Evolutionary conservation across 2,888 invertebrate species (phyloP).

Genomic region (Margaritifera margaritifera): DNA sequence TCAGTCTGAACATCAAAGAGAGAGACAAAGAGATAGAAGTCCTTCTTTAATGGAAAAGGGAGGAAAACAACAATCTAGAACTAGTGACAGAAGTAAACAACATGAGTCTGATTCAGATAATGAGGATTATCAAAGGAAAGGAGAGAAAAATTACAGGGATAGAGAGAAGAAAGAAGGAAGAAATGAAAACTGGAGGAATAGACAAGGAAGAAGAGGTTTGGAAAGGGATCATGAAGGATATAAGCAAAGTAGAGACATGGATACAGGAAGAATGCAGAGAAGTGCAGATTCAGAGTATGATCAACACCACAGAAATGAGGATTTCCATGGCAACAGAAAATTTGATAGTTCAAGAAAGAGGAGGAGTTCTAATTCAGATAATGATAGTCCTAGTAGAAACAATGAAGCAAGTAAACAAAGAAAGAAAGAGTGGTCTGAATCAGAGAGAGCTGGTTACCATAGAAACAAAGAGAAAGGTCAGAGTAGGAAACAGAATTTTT

Average conservation of each 20-base stretch:
- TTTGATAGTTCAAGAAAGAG: too few species aligned
- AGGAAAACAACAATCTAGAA: slow-evolving; percentile 7
- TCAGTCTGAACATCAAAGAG: slow-evolving; percentile 6
- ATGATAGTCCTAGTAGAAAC: not conserved
- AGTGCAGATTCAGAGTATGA: not conserved
- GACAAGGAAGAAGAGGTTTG: slow-evolving; percentile 1
- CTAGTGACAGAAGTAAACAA: slow-evolving; percentile 4
- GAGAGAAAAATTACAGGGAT: not conserved
- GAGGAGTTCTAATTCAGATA: slow-evolving; percentile 3
- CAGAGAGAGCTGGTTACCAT: not conserved
- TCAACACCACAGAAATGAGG: not conserved
- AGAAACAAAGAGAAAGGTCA: slow-evolving; percentile 4
- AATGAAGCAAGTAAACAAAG: slow-evolving; percentile 1
- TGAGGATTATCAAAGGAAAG: slow-evolving; percentile 1
- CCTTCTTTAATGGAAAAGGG: slow-evolving; percentile 10
- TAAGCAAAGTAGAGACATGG: slow-evolving; percentile 1
- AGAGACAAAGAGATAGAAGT: slow-evolving; percentile 12
- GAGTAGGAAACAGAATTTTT: slow-evolving; percentile 6
- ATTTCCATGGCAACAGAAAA: too few species aligned
- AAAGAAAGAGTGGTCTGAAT: slow-evolving; percentile 4
- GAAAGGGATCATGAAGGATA: slow-evolving; percentile 1
- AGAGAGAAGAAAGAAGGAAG: not conserved
- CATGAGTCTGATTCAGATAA: not conserved
- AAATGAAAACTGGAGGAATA: slow-evolving; percentile 6
- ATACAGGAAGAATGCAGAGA: slow-evolving; percentile 1